phyloP scores from a whole-genome alignment of 1,140 invertebrate genomes.

The Leucophenga varia region DNA sequence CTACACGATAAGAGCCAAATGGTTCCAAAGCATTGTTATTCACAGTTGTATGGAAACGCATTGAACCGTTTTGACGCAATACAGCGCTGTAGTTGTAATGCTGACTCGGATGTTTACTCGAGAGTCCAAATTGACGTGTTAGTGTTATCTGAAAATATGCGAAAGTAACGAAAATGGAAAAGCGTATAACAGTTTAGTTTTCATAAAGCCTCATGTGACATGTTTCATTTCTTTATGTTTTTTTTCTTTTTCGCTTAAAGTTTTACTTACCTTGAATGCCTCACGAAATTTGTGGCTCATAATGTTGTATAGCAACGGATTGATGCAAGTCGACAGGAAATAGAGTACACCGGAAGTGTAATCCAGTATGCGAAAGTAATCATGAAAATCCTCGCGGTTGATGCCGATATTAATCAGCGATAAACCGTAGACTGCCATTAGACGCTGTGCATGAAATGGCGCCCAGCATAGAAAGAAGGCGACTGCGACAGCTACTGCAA shows the following conservation, averaged over 20 bases:
- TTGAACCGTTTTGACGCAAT: slow-evolving; percentile 17
- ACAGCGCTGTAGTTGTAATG: slow-evolving; percentile 25
- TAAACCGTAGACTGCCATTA: slow-evolving; percentile 71
- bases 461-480: slow-evolving; percentile 95
- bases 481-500: slow-evolving; percentile 87
- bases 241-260: no score
- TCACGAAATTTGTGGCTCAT: slow-evolving; percentile 86
- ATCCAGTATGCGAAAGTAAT: slow-evolving; percentile 65
- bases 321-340: slow-evolving; percentile 74
- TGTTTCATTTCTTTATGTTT: no score
- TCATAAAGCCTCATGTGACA: not conserved
- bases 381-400: slow-evolving; percentile 52
- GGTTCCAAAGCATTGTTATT: slow-evolving; percentile 40
- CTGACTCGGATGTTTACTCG: slow-evolving; percentile 5
- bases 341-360: slow-evolving; percentile 73
- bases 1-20: slow-evolving; percentile 31
- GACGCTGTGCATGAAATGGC: slow-evolving; percentile 86
- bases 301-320: slow-evolving; percentile 83
- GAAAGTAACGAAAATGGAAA: not conserved
- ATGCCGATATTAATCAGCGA: slow-evolving; percentile 37
- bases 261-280: slow-evolving; percentile 72
- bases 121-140: slow-evolving; percentile 18
- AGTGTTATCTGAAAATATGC: slow-evolving; percentile 25
- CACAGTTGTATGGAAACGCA: slow-evolving; percentile 33
- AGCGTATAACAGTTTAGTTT: no score